These are phyloP conservation scores for Phengaris arion DNA, from an alignment of 2,888 invertebrate genomes.

Conservation along the genomic window DNA sequence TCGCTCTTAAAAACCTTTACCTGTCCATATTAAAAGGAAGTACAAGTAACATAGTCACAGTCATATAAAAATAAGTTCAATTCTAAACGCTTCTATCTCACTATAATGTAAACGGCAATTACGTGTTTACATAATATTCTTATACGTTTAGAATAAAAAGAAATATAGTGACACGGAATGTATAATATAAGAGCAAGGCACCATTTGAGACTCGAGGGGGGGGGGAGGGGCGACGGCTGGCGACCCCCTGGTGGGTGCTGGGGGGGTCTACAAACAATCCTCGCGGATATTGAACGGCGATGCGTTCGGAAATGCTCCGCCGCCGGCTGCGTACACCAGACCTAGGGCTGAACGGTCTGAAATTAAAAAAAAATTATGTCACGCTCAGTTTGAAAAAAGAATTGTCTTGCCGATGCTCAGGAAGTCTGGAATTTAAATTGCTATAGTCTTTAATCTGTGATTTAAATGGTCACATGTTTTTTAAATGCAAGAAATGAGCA, in stretches of 20 bases:
- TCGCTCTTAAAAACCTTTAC: no score
- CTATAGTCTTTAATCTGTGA: neutral
- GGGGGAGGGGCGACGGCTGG: constrained; percentile 33
- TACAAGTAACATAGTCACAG: no score
- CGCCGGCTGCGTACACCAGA: constrained; percentile 63
- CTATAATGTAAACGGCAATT: constrained; percentile 15
- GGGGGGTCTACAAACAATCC: constrained; percentile 71
- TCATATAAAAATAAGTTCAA: no score
- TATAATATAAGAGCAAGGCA: constrained; percentile 47
- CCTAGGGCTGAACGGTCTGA: constrained; percentile 36
- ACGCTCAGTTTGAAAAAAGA: constrained; percentile 25
- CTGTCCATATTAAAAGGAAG: no score
- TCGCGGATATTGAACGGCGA: constrained; percentile 77
- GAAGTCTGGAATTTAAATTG: neutral
- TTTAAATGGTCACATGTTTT: neutral
- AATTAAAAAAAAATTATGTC: constrained; percentile 30
- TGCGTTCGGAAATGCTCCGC: constrained; percentile 73
- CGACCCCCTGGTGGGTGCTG: constrained; percentile 38
- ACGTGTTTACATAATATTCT: constrained; percentile 7
- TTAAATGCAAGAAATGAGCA: no score
- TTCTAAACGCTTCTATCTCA: neutral
- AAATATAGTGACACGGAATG: constrained; percentile 33
- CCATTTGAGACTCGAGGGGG: constrained; percentile 45
- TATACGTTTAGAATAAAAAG: constrained; percentile 30
- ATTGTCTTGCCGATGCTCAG: neutral